Evolutionary conservation across 2,888 invertebrate genomes (phyloP).

Genomic region (Corythucha ciliata): DNA sequence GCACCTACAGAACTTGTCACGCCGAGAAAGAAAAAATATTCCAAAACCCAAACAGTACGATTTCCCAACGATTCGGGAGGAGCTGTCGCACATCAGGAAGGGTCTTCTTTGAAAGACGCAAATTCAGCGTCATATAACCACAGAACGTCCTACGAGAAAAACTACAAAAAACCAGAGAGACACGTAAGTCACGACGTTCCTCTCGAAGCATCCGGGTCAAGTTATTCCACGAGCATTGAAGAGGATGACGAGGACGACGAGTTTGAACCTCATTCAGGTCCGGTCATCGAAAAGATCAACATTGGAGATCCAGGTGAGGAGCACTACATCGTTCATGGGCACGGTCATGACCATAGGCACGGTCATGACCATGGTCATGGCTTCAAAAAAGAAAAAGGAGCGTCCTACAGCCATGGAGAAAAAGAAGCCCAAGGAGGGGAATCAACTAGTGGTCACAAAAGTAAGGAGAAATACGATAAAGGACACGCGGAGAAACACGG

Average conservation of each 20-base stretch:
- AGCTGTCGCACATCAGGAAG: conserved; percentile 23
- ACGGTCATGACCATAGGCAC: conserved; percentile 10
- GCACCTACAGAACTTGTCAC: conserved; percentile 1
- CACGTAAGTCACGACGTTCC: conserved; percentile 22
- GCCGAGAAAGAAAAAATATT: conserved; percentile 20
- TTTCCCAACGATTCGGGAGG: conserved; percentile 26
- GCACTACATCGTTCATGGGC: background rate
- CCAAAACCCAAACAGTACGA: conserved; percentile 23
- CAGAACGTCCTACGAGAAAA: conserved; percentile 24
- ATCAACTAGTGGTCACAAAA: conserved; percentile 45
- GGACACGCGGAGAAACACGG: conserved; percentile 50
- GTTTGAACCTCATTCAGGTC: conserved; percentile 5
- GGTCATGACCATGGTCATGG: conserved; percentile 19
- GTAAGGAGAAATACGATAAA: conserved; percentile 48
- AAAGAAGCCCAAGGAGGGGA: conserved; percentile 48
- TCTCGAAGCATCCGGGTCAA: conserved; percentile 26
- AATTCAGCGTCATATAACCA: conserved; percentile 27
- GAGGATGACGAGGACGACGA: conserved; percentile 20
- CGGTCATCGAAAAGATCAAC: background rate
- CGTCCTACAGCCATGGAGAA: conserved; percentile 44
- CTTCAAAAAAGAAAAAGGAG: conserved; percentile 34
- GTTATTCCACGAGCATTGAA: conserved; percentile 27
- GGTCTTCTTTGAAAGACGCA: conserved; percentile 20
- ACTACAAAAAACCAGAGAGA: conserved; percentile 25
- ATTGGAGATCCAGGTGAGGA: conserved; percentile 9